Evolutionary conservation across 2,888 invertebrate species (phyloP).

Genomic region (Sinelater perroti): DNA sequence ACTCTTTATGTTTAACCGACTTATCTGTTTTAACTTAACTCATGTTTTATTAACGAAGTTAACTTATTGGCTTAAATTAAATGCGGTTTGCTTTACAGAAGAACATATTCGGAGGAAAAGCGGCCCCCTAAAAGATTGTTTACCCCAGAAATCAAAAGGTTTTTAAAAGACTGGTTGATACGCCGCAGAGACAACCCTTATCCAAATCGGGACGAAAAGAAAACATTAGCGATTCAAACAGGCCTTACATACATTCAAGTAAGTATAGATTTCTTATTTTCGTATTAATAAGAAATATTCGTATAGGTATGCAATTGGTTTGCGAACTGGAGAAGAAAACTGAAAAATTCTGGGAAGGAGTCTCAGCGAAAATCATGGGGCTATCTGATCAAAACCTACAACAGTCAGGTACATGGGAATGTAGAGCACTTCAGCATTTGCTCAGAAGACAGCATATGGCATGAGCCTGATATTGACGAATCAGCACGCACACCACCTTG

Average conservation of each 20-base stretch:
- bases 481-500: slow-evolving; percentile 4
- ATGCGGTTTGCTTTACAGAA: slow-evolving; percentile 59
- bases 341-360: slow-evolving; percentile 78
- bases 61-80: no score
- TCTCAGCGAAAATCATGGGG: slow-evolving; percentile 77
- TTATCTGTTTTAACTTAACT: no score
- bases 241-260: slow-evolving; percentile 83
- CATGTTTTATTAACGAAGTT: no score
- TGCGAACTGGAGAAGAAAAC: slow-evolving; percentile 82
- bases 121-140: slow-evolving; percentile 77
- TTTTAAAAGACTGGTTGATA: slow-evolving; percentile 80
- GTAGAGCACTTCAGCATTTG: slow-evolving; percentile 83
- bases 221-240: slow-evolving; percentile 75
- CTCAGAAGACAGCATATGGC: slow-evolving; percentile 83
- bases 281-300: no score
- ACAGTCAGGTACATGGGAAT: slow-evolving; percentile 78
- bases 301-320: slow-evolving; percentile 81
- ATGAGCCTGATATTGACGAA: slow-evolving; percentile 63
- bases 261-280: no score
- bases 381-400: slow-evolving; percentile 75
- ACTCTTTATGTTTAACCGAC: no score
- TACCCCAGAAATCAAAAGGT: slow-evolving; percentile 81
- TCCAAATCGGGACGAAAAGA: slow-evolving; percentile 80
- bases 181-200: slow-evolving; percentile 80
- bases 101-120: slow-evolving; percentile 67